Evolutionary conservation across 2,797 vertebrate genomes (phyloP), one percentile per base, ranked within the genome.

Genomic region (Pseudotriccus pelzelni): DNA sequence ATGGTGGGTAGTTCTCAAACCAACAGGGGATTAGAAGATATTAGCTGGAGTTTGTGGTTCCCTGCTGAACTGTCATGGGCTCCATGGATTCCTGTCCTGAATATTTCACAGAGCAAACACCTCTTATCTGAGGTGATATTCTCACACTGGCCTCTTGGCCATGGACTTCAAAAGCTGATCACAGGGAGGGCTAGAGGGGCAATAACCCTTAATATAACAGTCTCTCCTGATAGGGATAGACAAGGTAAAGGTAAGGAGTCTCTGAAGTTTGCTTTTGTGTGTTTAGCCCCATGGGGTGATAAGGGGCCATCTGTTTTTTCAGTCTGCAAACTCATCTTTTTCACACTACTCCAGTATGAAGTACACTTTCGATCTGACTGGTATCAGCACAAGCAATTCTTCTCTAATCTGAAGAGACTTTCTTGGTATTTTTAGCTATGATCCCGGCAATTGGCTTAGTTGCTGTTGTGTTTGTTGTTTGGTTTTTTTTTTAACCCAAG

Each of bases 111-210:
- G 97, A 95, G 95, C 95, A 98, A 98, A 98, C 96, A 97, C 92
- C 91, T 97, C 97, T 97, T 97, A 97, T 98, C 96, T 96, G 77
- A 88, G 93, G 96, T 96, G 95, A 95, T 96, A 93, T 97, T 98
- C 97, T 97, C 96, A 97, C 96, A 81, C 89, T 88, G 93, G 82
- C 95, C 94, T 97, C 97, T 97, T 97, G 97, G 97, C 97, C 97
- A 84, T 98, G 98, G 97, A 98, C 98, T 98, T 98, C 97, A 98
- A 98, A 98, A 97, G 96, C 96, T 82, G 87, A 97, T 96, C 96
- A 93, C 92, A 96, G 95, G 92, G 91, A 97, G 94, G 93, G 85
- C 95, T 91, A 96, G 88, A 96, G 95, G 96, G 95, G 96, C 97
- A 98, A 97, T 98, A 98, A 97, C 95, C 94, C 91, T 97, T 97